Evolutionary conservation across 2,113 vertebrate genomes (phyloP).

Genomic region (Nothobranchius furzeri): DNA sequence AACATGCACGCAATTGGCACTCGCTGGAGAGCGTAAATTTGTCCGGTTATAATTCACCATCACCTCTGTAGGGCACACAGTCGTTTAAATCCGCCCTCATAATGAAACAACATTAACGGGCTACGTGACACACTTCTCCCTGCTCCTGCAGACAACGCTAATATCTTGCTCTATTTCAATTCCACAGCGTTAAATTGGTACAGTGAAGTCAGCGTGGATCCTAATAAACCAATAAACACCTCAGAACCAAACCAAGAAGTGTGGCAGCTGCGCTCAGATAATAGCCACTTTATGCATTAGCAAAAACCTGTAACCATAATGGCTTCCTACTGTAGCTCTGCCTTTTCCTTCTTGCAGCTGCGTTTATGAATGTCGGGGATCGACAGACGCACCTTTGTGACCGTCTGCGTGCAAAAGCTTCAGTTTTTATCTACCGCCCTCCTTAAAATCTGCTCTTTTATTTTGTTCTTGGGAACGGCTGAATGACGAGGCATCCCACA

Average conservation of each 20-base stretch:
- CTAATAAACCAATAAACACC: conserved; percentile 70
- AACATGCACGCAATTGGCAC: not conserved
- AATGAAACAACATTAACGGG: conserved; percentile 54
- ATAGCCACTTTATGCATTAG: conserved; percentile 65
- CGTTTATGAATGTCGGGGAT: conserved; percentile 37
- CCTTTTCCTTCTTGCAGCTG: conserved; percentile 35
- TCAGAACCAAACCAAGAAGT: conserved; percentile 38
- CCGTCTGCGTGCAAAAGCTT: conserved; percentile 42
- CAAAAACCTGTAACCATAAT: conserved; percentile 64
- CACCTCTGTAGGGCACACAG: conserved; percentile 30
- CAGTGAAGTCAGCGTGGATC: conserved; percentile 52
- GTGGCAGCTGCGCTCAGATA: conserved; percentile 43
- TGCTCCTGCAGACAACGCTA: conserved; percentile 37
- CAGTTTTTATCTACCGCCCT: conserved; percentile 20
- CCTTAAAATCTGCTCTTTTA: conserved; percentile 32
- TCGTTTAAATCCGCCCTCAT: conserved; percentile 37
- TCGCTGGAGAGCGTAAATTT: conserved; percentile 8
- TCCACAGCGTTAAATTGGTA: conserved; percentile 47
- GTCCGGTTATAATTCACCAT: conserved; percentile 38
- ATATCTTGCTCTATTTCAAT: conserved; percentile 57
- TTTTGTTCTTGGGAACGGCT: conserved; percentile 1
- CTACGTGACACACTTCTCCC: conserved; percentile 35
- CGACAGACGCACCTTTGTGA: conserved; percentile 24
- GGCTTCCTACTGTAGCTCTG: conserved; percentile 36
- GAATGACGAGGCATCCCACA: conserved; percentile 51